Evolutionary conservation across 2,113 vertebrate species (phyloP), one percentile per base, ranked within the genome.

Genomic region (Craseonycteris thonglongyai): DNA sequence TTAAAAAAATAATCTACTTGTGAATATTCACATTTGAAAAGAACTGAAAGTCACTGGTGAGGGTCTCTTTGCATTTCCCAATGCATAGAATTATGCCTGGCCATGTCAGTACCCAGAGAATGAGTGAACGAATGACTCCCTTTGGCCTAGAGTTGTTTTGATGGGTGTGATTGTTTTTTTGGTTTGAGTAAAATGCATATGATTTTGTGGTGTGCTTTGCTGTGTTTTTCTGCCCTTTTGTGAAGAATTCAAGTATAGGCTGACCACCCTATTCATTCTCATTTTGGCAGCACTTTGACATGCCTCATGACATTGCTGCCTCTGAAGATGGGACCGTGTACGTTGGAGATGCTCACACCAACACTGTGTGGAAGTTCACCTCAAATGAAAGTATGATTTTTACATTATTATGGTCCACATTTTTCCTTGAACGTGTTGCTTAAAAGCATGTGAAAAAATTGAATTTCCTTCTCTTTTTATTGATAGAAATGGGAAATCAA

Each of bases 291-390:
- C 98, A 97, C 59, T 99, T 99, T 91, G 98, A 98, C 96, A 99
- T 99, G 99, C 99, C 99, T 74, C 99, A 99, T 35, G 99, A 99
- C 94, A 97, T 99, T 2, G 98, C 98, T 16, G 99, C 98, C 5
- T 98, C 98, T 33, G 98, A 97, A 91, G 99, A 99, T 0, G 99
- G 98, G 63, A 98, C 96, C 1, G 98, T 99, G 2, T 99, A 99
- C 18, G 95, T 99, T 3, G 99, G 99, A 66, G 99, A 99, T 6
- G 99, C 98, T 45, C 98, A 97, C 30, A 97, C 97, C 65, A 98
- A 98, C 91, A 95, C 97, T 0, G 98, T 99, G 63, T 99, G 99
- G 97, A 99, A 99, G 96, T 99, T 99, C 94, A 76, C 97, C 66
- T 97, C 98, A 14, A 96, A 98, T 42, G 99, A 98, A 98, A 99